phyloP scores from a whole-genome alignment of 2,888 invertebrate species.

The Mystacides longicornis region DNA sequence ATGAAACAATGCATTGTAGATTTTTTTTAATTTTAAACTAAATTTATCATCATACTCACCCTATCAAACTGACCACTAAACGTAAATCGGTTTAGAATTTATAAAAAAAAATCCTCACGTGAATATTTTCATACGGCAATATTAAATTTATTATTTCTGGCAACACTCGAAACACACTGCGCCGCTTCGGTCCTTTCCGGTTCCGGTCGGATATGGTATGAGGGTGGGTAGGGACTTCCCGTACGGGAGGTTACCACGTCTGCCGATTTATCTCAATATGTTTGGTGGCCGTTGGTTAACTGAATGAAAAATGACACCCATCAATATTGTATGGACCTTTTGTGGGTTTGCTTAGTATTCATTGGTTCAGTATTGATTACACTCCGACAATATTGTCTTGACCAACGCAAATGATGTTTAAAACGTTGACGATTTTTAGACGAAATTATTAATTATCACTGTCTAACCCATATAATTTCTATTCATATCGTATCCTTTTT shows the following conservation, averaged over 20 bases:
- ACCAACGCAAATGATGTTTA: background rate
- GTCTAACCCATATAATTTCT: no score
- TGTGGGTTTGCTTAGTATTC: background rate
- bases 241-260: background rate
- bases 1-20: no score
- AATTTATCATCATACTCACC: no score
- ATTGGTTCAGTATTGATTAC: background rate
- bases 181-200: background rate
- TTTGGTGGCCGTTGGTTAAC: background rate
- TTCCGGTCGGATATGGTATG: slow-evolving; percentile 1
- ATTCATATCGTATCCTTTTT: no score
- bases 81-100: no score
- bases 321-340: slow-evolving; percentile 17
- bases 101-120: no score
- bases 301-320: slow-evolving; percentile 22
- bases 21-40: no score
- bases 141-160: no score
- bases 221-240: background rate
- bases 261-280: slow-evolving; percentile 17
- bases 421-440: background rate
- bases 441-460: no score
- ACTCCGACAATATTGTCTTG: background rate
- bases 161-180: background rate
- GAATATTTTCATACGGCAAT: no score
- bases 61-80: no score